These are phyloP conservation scores for Barypeithes pellucidus DNA, from an alignment of 2,888 invertebrate genomes.

Conservation along the genomic window DNA sequence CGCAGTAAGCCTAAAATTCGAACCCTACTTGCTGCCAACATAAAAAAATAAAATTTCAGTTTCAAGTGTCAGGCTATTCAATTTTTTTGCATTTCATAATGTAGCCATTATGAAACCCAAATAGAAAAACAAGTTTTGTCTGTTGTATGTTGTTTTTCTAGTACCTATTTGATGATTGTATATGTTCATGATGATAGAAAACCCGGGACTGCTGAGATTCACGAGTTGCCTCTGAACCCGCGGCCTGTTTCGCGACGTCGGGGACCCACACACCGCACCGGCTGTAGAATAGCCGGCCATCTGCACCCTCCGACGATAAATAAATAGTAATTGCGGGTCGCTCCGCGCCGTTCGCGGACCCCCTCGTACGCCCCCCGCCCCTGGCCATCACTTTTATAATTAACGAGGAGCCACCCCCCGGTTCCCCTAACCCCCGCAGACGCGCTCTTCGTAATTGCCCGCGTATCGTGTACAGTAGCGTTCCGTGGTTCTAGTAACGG, in stretches of 20 bases:
- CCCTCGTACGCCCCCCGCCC: conserved; percentile 14
- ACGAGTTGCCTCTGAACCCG: conserved; percentile 41
- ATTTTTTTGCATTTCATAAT: no score
- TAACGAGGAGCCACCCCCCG: conserved; percentile 43
- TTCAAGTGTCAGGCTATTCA: no score
- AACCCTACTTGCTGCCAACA: no score
- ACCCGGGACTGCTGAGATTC: no score
- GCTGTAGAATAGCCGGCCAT: conserved; percentile 30
- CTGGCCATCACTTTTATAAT: conserved; percentile 46
- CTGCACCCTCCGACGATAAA: conserved; percentile 42
- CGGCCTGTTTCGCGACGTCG: conserved; percentile 41
- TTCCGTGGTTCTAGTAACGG: no score
- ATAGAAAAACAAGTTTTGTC: no score
- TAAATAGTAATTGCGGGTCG: conserved; percentile 42
- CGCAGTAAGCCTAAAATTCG: no score
- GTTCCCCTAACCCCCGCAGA: conserved; percentile 26
- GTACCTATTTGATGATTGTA: no score
- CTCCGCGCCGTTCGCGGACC: conserved; percentile 40
- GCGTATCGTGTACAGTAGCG: conserved; percentile 34
- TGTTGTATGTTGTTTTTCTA: no score
- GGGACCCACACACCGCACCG: conserved; percentile 36
- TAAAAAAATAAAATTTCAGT: no score
- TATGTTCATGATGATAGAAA: no score
- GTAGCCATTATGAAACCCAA: no score
- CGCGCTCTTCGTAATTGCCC: conserved; percentile 45